Evolutionary conservation across 1,140 invertebrate genomes (phyloP).

Genomic region (Orussus abietinus): DNA sequence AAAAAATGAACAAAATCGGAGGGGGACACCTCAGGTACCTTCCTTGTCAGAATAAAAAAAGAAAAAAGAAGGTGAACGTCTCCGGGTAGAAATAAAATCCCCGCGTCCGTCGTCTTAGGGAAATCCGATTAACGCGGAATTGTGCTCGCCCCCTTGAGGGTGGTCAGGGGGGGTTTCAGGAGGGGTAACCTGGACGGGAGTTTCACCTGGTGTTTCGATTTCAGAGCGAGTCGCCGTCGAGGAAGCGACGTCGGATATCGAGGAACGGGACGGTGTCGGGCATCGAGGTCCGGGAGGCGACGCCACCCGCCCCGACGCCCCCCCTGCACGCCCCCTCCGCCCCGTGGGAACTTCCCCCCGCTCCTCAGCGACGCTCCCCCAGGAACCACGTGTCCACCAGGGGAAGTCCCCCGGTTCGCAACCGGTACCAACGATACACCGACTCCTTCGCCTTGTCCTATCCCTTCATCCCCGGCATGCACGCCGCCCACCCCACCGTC

Average conservation of each 20-base stretch:
- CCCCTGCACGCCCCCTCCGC: conserved; percentile 33
- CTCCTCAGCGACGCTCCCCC: conserved; percentile 39
- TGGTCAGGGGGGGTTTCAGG: too few relatives aligned
- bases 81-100: too few relatives aligned
- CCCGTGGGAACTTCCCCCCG: conserved; percentile 39
- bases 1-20: too few relatives aligned
- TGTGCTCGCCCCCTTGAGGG: too few relatives aligned
- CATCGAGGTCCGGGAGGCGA: conserved; percentile 40
- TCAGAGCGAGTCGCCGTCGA: conserved; percentile 45
- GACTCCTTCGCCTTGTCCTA: conserved; percentile 38
- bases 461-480: conserved; percentile 36
- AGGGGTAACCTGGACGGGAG: too few relatives aligned
- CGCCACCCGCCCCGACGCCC: conserved; percentile 38
- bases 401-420: conserved; percentile 38
- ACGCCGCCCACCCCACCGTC: conserved; percentile 35
- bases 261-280: conserved; percentile 42
- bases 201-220: too few relatives aligned
- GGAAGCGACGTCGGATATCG: conserved; percentile 47
- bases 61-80: too few relatives aligned
- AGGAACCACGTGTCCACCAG: conserved; percentile 42
- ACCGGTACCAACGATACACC: conserved; percentile 40
- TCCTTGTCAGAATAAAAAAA: too few relatives aligned
- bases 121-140: too few relatives aligned
- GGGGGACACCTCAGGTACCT: too few relatives aligned
- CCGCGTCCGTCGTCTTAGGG: too few relatives aligned